A percentile compares a stretch with the other conserved stretches of the same genome.
phyloP scores from a whole-genome alignment of 2,113 vertebrate genomes.

The Oreochromis tanganicae region DNA sequence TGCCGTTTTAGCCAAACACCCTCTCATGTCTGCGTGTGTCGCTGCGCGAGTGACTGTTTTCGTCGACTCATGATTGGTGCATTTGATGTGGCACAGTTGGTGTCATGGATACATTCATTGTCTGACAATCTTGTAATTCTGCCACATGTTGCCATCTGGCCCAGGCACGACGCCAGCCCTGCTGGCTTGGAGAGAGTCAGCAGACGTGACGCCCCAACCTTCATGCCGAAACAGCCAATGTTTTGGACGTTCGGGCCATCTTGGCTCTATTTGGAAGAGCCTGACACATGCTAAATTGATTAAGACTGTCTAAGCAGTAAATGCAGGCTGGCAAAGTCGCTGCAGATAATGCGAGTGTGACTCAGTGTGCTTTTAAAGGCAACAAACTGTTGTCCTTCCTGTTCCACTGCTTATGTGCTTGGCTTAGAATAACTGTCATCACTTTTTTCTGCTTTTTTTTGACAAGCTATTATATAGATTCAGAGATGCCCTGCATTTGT shows the following conservation, averaged over 20 bases:
- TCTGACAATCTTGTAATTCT: slow-evolving; percentile 37
- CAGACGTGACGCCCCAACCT: slow-evolving; percentile 27
- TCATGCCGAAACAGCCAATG: slow-evolving; percentile 32
- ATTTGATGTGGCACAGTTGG: not conserved
- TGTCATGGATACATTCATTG: slow-evolving; percentile 32
- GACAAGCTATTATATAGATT: not conserved
- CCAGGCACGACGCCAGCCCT: slow-evolving; percentile 32
- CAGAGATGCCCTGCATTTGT: not conserved
- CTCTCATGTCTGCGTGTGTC: not conserved
- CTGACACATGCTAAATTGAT: slow-evolving; percentile 60
- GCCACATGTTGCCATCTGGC: slow-evolving; percentile 71
- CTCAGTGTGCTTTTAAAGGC: slow-evolving; percentile 21
- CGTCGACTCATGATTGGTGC: not conserved
- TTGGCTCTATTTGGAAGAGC: slow-evolving; percentile 37
- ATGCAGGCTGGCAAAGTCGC: slow-evolving; percentile 38
- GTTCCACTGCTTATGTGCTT: not conserved
- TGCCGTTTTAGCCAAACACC: not conserved
- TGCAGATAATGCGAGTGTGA: slow-evolving; percentile 26
- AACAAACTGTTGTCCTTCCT: not conserved
- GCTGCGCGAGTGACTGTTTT: not conserved
- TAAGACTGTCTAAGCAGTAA: slow-evolving; percentile 46
- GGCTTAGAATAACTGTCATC: not conserved
- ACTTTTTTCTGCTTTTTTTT: not conserved
- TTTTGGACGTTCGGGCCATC: slow-evolving; percentile 23
- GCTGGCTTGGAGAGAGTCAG: slow-evolving; percentile 5